Conservation (phyloP, 2,888 invertebrate species). For the Asteroscopus sphinx region DNA sequence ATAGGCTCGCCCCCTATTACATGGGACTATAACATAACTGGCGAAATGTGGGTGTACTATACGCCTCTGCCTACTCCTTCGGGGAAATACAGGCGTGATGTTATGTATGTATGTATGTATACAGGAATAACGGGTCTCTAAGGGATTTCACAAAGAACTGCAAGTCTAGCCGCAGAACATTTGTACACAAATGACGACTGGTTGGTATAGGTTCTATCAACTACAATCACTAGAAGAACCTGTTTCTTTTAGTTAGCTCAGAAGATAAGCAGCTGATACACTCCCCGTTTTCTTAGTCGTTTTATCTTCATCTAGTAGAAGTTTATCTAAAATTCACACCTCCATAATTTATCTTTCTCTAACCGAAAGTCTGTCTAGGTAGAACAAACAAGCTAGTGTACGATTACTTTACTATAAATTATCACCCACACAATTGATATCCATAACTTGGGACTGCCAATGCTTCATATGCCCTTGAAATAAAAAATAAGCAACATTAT, state of each 20-base stretch:
- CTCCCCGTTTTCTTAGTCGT: constrained; percentile 40
- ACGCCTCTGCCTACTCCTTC: no score
- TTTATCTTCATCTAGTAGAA: constrained; percentile 36
- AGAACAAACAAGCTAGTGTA: constrained; percentile 31
- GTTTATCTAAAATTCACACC: constrained; percentile 41
- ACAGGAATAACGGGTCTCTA: constrained; percentile 27
- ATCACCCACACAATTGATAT: constrained; percentile 32
- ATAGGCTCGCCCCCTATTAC: no score
- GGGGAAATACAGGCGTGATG: no score
- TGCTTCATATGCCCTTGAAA: constrained; percentile 18
- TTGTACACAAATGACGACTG: constrained; percentile 43
- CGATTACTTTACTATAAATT: constrained; percentile 41
- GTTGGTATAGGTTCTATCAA: constrained; percentile 31
- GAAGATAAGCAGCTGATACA: constrained; percentile 48
- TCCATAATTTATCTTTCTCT: constrained; percentile 34
- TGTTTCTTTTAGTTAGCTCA: constrained; percentile 48
- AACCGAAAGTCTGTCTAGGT: constrained; percentile 23
- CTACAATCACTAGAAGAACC: constrained; percentile 50
- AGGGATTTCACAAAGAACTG: constrained; percentile 29
- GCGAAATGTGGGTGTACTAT: no score
- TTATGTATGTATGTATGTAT: no score
- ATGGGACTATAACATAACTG: no score
- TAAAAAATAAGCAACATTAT: constrained; percentile 38
- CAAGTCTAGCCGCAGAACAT: constrained; percentile 27
- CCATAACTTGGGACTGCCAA: constrained; percentile 17